phyloP scores from a whole-genome alignment of 2,797 vertebrate genomes.

The Chanos chanos region DNA sequence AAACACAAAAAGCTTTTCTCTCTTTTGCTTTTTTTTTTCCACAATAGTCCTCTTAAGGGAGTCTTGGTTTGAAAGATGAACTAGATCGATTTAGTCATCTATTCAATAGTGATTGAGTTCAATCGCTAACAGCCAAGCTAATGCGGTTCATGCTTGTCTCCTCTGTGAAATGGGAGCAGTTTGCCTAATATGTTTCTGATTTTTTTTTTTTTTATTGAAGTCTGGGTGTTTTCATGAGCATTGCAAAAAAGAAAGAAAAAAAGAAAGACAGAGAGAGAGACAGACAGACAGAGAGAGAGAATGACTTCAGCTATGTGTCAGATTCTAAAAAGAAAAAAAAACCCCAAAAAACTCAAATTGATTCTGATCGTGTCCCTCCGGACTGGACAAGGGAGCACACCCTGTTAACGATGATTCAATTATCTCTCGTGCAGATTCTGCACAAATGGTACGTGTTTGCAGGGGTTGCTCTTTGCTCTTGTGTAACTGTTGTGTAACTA shows the following conservation, averaged over 20 bases:
- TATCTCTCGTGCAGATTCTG: too few species aligned
- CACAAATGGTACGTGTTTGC: too few species aligned
- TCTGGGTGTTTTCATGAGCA: too few species aligned
- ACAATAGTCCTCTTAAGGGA: constrained; percentile 39
- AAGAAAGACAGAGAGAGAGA: too few species aligned
- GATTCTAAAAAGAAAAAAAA: too few species aligned
- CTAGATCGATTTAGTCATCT: constrained; percentile 33
- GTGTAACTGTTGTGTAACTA: too few species aligned
- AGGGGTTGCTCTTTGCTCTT: too few species aligned
- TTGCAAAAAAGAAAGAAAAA: too few species aligned
- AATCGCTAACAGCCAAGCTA: constrained; percentile 34
- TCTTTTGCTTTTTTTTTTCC: constrained; percentile 7
- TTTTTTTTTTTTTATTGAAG: too few species aligned
- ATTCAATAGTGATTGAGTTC: constrained; percentile 30
- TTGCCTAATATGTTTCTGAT: too few species aligned
- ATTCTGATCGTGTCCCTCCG: constrained; percentile 38
- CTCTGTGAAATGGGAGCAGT: constrained; percentile 29
- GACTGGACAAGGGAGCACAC: constrained; percentile 32
- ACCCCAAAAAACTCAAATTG: constrained; percentile 37
- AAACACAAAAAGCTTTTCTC: constrained; percentile 40
- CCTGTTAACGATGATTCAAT: constrained; percentile 33
- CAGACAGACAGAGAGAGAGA: too few species aligned
- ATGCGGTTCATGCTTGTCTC: constrained; percentile 40
- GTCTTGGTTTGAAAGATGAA: constrained; percentile 32
- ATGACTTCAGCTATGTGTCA: too few species aligned